Base-by-base conservation (phyloP, 2,888 invertebrate species). In the Polydesmus complanatus region DNA sequence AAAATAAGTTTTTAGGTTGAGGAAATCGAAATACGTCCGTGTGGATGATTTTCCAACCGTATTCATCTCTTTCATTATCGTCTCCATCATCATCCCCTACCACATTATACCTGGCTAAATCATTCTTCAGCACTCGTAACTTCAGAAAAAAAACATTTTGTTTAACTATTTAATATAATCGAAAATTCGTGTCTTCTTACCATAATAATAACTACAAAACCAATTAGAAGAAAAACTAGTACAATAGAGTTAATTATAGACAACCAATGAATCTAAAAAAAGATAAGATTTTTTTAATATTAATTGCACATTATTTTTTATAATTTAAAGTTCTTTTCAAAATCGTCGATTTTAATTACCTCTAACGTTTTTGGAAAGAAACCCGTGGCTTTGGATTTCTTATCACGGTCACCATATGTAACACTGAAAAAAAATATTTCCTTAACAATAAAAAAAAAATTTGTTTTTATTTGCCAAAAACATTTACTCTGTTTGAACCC, bases 221-320 rank as follows among this genome's bases (percentile, higher is more conserved):
- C 75, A 56, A 78, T 73, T 14, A 78, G 70, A 11, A 78, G 70
- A 64, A 76, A 74, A 1, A 77, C 77, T 2, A 78, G 71, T 3
- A 78, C 74, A 68, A 75, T 73, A 3, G 78, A 78, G 68, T 78
- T 78, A 65, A 78, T 75, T 63, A 78, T 75, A 27, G 78, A 78
- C 64, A 78, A 68, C 78, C 78, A 78, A 67, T 78, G 78, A 63
- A 78, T 76, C 73, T 76, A 67, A 27, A 69, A 69, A 26, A 3
- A 21, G 56, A 27, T 56, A 14, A 8, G n/a, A 48, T 11, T 5
- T 22, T 14, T 50, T 21, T 58, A 25, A 52, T 21, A 23, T 58
- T 11, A 18, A 11, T 26, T 14, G 5, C 26, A 19, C 23, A 5
- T 27, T n/a, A 26, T 23, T 27, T 11, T 27, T 21, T 8, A 21